phyloP scores from a whole-genome alignment of 1,140 invertebrate genomes.

The Scaptomyza hsui region DNA sequence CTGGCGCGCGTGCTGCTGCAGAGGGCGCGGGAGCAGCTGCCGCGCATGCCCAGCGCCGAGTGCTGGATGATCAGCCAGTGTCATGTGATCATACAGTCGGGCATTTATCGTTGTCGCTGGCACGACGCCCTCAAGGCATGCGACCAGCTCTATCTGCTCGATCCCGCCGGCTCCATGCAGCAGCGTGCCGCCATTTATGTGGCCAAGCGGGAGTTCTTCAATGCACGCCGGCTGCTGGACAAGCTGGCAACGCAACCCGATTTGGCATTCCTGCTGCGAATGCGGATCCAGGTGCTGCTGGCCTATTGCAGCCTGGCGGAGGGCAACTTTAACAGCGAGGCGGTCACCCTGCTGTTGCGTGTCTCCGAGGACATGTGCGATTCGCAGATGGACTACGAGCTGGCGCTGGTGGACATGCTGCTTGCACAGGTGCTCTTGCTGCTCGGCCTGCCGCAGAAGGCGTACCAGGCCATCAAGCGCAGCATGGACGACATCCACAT shows the following conservation, averaged over 20 bases:
- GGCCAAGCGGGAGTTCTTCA: slow-evolving; percentile 88
- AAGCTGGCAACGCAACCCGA: slow-evolving; percentile 86
- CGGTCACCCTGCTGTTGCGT: slow-evolving; percentile 87
- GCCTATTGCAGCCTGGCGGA: slow-evolving; percentile 87
- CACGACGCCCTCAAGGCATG: slow-evolving; percentile 90
- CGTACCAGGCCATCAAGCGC: slow-evolving; percentile 88
- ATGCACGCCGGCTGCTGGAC: slow-evolving; percentile 86
- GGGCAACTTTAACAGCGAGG: slow-evolving; percentile 84
- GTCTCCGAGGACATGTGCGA: slow-evolving; percentile 89
- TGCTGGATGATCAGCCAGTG: slow-evolving; percentile 89
- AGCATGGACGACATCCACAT: slow-evolving; percentile 90
- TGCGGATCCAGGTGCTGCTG: slow-evolving; percentile 89
- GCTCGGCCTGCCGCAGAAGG: slow-evolving; percentile 90
- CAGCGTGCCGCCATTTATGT: slow-evolving; percentile 88
- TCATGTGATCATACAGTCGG: slow-evolving; percentile 86
- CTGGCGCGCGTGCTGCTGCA: slow-evolving; percentile 85
- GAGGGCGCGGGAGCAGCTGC: slow-evolving; percentile 87
- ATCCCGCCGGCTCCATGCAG: slow-evolving; percentile 88
- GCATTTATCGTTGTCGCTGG: slow-evolving; percentile 89
- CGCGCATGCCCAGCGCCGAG: slow-evolving; percentile 86
- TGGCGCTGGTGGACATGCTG: slow-evolving; percentile 90
- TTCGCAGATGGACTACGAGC: slow-evolving; percentile 90
- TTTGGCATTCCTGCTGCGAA: slow-evolving; percentile 86
- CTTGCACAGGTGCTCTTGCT: slow-evolving; percentile 90
- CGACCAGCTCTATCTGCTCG: slow-evolving; percentile 89